Base-by-base conservation (phyloP, 2,888 invertebrate species). In the Rutpela maculata region DNA sequence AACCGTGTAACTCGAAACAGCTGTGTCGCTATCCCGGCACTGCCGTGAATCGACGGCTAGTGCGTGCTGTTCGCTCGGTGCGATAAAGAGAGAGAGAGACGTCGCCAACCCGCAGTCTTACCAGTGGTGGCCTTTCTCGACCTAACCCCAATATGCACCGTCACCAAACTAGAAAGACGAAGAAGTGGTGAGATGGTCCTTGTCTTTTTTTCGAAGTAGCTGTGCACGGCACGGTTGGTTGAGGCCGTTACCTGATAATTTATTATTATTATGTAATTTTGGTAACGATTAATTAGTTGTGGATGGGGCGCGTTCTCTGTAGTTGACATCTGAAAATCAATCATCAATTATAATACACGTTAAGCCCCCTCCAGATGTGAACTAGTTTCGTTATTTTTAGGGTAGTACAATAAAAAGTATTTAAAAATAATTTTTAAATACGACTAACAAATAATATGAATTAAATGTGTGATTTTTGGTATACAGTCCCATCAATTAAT, bases 1-100 rank as follows among this genome's bases (percentile, higher is more conserved):
- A 84, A 82, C 80, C 85, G 85, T 85, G 85, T 82, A 85, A 85
- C 84, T 82, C 79, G 83, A 84, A 85, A 84, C 85, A 85, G 85
- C 85, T 85, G 85, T 82, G 73, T 70, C 55, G 72, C 62, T 67
- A 43, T 65, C 65, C 43, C 60, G 31, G 22, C 35, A 57, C 18
- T 11, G 38, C 18, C 19, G 31, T 22, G 22, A 9, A 31, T 38
- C 17, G 19, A 43, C 74, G 66, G 38, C 65, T n/a, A 65, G 43
- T 43, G 15, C 43, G 43, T 43, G 43, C 43, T 12, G 19, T 59
- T 19, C 18, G 59, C 22, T 59, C 19, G 0, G 65, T 43, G 56
- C 6, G 73, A 65, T 1, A 50, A n/a, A n/a, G 73, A 73, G 65
- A 73, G 65, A 55, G 65, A 73, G 56, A 55, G 73, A 73, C 26